A percentile compares a stretch with the other conserved stretches of the same genome.
phyloP scores from a whole-genome alignment of 2,888 invertebrate species.

The Tetheella fluctuosa region DNA sequence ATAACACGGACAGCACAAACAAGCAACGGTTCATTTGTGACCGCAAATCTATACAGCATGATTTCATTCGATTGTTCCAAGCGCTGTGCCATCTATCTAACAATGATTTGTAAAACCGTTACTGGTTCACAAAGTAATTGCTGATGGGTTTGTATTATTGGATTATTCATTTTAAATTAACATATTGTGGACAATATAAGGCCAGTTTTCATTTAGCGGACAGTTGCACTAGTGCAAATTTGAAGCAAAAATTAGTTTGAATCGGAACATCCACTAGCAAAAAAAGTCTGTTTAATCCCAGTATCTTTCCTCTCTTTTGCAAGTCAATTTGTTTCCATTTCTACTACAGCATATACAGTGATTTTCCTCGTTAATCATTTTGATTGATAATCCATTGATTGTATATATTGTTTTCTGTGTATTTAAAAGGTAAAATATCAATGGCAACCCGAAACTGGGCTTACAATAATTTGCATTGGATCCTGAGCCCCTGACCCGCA shows the following conservation, averaged over 20 bases:
- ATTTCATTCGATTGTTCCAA: slow-evolving; percentile 30
- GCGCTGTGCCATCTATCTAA: slow-evolving; percentile 10
- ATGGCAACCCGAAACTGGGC: slow-evolving; percentile 17
- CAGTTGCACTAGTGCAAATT: too few species aligned
- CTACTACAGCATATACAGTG: too few species aligned
- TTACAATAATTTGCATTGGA: slow-evolving; percentile 37
- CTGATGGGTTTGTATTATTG: not conserved
- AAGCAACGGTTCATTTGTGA: slow-evolving; percentile 21
- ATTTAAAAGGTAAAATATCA: not conserved
- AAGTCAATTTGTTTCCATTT: too few species aligned
- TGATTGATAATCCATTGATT: too few species aligned
- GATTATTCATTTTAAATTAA: not conserved
- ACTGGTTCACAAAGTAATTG: not conserved
- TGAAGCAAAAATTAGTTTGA: too few species aligned
- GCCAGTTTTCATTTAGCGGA: too few species aligned
- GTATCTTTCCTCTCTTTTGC: too few species aligned
- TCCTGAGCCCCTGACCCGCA: slow-evolving; percentile 30
- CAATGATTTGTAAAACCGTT: slow-evolving; percentile 12
- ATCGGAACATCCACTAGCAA: too few species aligned
- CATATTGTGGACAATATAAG: too few species aligned
- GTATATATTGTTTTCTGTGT: not conserved
- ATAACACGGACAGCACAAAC: not conserved
- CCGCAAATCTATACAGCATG: slow-evolving; percentile 36
- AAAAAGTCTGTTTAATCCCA: too few species aligned
- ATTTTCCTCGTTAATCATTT: too few species aligned